Conservation (phyloP, 1,140 invertebrate species). For the Bombus balteatus region DNA sequence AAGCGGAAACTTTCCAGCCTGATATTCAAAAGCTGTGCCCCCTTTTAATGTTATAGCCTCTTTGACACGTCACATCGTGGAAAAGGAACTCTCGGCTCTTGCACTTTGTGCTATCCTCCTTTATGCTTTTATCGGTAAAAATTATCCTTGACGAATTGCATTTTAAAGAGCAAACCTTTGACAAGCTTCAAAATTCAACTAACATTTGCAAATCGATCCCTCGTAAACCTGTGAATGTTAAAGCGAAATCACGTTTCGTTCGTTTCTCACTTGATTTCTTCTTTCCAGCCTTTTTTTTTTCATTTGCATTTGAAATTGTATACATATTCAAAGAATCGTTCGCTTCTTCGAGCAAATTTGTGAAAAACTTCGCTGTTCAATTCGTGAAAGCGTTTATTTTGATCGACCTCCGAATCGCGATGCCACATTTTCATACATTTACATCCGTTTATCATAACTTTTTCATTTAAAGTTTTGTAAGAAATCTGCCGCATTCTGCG, state of each 20-base stretch:
- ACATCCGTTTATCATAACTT: neutral
- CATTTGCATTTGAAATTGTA: neutral
- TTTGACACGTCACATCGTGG: constrained; percentile 9
- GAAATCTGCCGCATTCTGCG: neutral
- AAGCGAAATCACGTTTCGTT: neutral
- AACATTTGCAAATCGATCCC: constrained; percentile 8
- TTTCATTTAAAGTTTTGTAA: neutral
- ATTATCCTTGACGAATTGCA: constrained; percentile 12
- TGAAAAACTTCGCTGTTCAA: neutral
- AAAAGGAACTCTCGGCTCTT: neutral
- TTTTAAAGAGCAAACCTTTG: neutral
- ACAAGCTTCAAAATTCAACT: neutral
- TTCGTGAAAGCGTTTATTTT: neutral
- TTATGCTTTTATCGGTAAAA: neutral
- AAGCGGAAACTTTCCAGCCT: neutral
- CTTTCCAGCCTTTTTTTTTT: neutral
- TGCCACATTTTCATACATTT: neutral
- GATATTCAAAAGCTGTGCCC: constrained; percentile 21
- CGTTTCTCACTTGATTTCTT: neutral
- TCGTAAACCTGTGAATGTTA: neutral
- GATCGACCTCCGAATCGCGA: neutral
- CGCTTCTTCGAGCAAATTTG: neutral
- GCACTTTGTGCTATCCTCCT: neutral
- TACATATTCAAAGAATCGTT: neutral
- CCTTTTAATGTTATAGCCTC: constrained; percentile 14